Base-by-base conservation (phyloP, 1,140 invertebrate genomes). In the Wiebesia pumilae region DNA sequence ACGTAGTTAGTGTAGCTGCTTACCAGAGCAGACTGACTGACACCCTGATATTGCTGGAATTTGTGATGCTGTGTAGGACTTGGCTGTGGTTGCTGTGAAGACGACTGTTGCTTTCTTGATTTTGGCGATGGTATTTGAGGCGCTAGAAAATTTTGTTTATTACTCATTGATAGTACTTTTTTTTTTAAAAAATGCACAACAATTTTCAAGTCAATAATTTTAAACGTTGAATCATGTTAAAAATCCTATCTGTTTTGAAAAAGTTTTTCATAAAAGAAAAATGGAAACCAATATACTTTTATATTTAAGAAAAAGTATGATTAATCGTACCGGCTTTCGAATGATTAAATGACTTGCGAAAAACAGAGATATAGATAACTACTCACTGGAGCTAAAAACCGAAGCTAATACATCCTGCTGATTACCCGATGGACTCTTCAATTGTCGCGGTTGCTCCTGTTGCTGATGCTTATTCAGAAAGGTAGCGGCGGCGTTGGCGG, bases 11-110 rank as follows among this genome's bases (percentile, higher is more conserved):
- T 93, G 91, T 93, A 92, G 90, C 90, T 89, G 93, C 94, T 93
- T 91, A 94, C 93, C 92, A 94, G 90, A 92, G 93, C 90, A 91
- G 93, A 93, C 90, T 94, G 94, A 92, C 90, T 91, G 89, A 93
- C 93, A 90, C 92, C 91, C 90, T 94, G 94, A 90, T 94, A 94
- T 89, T 94, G 92, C 87, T 93, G 93, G 88, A 95, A 95, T 89
- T 95, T 95, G 87, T 95, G 95, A 89, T 95, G 95, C 84, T 95
- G 95, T 40, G 95, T 94, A 77, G 94, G 94, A 92, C 94, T 95
- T 79, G 94, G 94, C 88, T 95, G 95, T 62, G 94, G 93, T 89
- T 95, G 94, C 88, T 93, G 93, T 40, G 92, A 93, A 30, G 92
- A 91, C 10, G 91, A 89, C 86, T 93, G 93, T 85, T 94, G 93